Conservation (phyloP, 2,113 vertebrate species). For the Irena cyanogastra region DNA sequence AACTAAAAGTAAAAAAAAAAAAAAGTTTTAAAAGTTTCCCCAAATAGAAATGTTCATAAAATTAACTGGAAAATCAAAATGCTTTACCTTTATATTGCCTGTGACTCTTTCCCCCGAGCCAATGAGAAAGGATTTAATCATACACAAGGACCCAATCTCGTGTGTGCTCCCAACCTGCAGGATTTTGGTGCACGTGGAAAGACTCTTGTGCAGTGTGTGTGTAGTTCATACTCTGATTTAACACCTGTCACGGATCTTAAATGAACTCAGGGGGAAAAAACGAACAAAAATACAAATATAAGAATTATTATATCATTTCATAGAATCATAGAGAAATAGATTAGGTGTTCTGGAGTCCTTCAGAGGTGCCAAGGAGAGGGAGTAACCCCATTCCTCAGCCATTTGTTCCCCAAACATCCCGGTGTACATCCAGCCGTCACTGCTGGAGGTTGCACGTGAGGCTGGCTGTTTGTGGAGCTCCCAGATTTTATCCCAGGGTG, state of each 20-base stretch:
- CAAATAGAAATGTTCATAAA: neutral
- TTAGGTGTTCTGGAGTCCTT: neutral
- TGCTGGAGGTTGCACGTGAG: neutral
- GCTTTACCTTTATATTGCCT: neutral
- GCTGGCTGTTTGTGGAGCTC: neutral
- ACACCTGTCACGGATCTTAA: neutral
- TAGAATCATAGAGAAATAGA: neutral
- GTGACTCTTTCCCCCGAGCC: neutral
- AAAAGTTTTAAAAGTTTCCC: neutral
- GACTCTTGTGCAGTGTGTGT: neutral
- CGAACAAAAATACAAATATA: neutral
- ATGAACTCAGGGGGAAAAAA: neutral
- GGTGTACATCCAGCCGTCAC: neutral
- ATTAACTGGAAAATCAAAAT: neutral
- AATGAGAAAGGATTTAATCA: neutral
- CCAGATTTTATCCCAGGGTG: neutral
- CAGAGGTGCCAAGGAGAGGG: neutral
- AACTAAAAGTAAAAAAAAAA: neutral
- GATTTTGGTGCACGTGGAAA: neutral
- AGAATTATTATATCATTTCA: neutral
- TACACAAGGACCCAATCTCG: neutral
- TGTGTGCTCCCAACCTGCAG: neutral
- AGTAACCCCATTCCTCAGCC: neutral
- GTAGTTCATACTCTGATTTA: neutral
- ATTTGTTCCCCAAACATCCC: neutral